Conservation (phyloP, 2,888 invertebrate species). For the Mythimna loreyi region DNA sequence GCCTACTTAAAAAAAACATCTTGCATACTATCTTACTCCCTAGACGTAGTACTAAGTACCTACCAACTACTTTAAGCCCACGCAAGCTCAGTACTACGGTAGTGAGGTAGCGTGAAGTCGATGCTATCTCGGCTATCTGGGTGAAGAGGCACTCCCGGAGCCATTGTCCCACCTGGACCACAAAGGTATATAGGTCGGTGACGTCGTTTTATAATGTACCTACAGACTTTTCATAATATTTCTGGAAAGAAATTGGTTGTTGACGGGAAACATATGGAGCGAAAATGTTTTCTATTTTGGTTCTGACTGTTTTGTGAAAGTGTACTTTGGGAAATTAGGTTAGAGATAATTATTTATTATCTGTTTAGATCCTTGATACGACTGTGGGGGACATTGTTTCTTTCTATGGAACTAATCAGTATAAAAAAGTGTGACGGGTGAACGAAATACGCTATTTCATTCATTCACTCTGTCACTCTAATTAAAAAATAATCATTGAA, state of each 20-base stretch:
- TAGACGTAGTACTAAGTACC: conserved; percentile 5
- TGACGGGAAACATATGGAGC: not conserved
- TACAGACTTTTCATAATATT: conserved; percentile 43
- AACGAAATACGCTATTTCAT: too few relatives aligned
- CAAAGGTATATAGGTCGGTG: conserved; percentile 64
- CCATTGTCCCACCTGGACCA: conserved; percentile 71
- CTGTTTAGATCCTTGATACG: too few relatives aligned
- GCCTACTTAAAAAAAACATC: not conserved
- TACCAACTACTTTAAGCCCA: not conserved
- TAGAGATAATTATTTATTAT: too few relatives aligned
- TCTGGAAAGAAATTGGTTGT: conserved; percentile 31
- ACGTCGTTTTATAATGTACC: conserved; percentile 40
- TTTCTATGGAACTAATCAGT: too few relatives aligned
- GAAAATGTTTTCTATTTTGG: conserved; percentile 25
- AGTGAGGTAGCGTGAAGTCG: conserved; percentile 45
- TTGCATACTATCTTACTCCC: not conserved
- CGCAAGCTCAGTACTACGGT: conserved; percentile 28
- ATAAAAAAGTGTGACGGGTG: too few relatives aligned
- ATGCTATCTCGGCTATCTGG: conserved; percentile 72
- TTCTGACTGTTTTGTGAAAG: not conserved
- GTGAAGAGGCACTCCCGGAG: conserved; percentile 77
- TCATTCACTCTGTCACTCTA: too few relatives aligned
- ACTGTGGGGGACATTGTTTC: too few relatives aligned
- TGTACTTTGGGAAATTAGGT: conserved; percentile 5
- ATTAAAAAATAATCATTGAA: too few relatives aligned